A percentile compares a stretch with the other conserved stretches of the same genome.
phyloP scores from a whole-genome alignment of 2,888 invertebrate species.

The Mesorhabditis sp. region DNA sequence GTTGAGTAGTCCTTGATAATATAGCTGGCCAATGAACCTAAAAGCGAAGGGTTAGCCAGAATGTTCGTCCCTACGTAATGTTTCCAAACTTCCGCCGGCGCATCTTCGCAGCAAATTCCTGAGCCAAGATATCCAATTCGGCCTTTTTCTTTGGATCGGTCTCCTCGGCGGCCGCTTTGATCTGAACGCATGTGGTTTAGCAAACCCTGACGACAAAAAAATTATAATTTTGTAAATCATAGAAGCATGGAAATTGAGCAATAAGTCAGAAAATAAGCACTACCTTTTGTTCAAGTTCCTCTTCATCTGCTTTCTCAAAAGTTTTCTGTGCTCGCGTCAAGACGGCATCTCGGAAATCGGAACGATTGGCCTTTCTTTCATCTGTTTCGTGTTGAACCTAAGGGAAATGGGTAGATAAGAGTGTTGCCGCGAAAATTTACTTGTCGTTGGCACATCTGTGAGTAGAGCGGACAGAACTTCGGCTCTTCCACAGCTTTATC shows the following conservation, averaged over 20 bases:
- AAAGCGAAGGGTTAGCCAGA: constrained; percentile 10
- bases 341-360: constrained; percentile 36
- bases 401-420: neutral
- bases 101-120: constrained; percentile 32
- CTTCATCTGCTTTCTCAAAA: constrained; percentile 25
- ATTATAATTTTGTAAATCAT: neutral
- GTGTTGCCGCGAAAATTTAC: constrained; percentile 10
- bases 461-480: constrained; percentile 39
- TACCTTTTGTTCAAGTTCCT: constrained; percentile 19
- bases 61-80: constrained; percentile 29
- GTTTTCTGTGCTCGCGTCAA: constrained; percentile 30
- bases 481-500: constrained; percentile 48
- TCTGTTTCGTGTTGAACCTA: neutral
- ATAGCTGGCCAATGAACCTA: constrained; percentile 49
- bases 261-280: neutral
- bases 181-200: constrained; percentile 11
- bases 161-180: constrained; percentile 29
- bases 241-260: neutral
- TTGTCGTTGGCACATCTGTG: constrained; percentile 29
- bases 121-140: constrained; percentile 18
- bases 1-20: constrained; percentile 28
- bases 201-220: neutral
- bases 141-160: constrained; percentile 33
- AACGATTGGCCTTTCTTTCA: neutral
- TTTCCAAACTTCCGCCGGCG: constrained; percentile 47